These are phyloP conservation scores for Montipora capricornis DNA, from an alignment of 64 coral and sea anemone genomes.

Conservation along the genomic window DNA sequence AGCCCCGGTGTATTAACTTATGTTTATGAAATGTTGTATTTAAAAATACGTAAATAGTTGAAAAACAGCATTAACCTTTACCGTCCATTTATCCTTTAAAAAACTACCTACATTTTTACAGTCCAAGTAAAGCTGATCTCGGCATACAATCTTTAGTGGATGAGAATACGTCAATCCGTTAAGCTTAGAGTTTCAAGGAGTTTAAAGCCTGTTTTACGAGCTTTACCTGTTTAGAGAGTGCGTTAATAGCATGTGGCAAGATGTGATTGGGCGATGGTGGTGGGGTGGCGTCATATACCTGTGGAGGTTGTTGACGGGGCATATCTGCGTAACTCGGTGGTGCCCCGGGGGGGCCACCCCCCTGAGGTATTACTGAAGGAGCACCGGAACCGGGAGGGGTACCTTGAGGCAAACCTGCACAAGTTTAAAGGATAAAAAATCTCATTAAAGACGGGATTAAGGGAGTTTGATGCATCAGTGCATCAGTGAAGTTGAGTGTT, in stretches of 20 bases:
- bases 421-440: neutral
- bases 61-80: no score
- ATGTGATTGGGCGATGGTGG: conserved; percentile 39
- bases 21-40: no score
- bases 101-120: no score
- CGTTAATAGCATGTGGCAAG: conserved; percentile 47
- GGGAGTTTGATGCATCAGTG: no score
- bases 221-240: conserved; percentile 20
- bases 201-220: conserved; percentile 16
- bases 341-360: conserved; percentile 73
- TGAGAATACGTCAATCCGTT: neutral
- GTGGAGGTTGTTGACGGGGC: conserved; percentile 27
- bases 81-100: no score
- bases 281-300: conserved; percentile 72
- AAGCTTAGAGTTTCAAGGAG: neutral
- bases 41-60: no score
- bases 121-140: neutral
- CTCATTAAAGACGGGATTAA: no score
- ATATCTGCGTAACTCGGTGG: conserved; percentile 58
- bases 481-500: no score
- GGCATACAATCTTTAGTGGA: neutral
- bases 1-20: no score
- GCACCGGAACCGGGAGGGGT: conserved; percentile 5
- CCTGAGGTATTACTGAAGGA: conserved; percentile 57
- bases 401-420: conserved; percentile 28